phyloP scores from a whole-genome alignment of 2,797 vertebrate species.

The Rhodeus uyekii region DNA sequence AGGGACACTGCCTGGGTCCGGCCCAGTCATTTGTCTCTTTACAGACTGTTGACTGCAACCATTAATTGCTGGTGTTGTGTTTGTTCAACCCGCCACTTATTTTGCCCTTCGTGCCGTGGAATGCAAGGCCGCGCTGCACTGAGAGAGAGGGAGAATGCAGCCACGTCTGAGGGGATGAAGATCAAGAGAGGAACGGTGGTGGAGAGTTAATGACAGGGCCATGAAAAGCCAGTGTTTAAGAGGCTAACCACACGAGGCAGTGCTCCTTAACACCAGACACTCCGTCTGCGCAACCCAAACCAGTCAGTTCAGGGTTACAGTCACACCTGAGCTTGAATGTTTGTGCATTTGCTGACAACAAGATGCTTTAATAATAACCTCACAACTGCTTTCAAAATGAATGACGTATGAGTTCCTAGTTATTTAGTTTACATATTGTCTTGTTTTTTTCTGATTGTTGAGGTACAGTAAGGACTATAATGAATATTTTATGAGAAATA shows the following conservation, averaged over 20 bases:
- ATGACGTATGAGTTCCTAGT: neutral
- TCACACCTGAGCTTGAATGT: slow-evolving; percentile 39
- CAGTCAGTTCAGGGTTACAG: slow-evolving; percentile 38
- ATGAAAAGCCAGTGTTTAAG: slow-evolving; percentile 82
- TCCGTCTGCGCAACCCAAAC: slow-evolving; percentile 53
- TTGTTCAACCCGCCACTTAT: slow-evolving; percentile 65
- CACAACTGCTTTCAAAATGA: neutral
- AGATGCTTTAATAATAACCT: neutral
- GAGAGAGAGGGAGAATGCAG: slow-evolving; percentile 74
- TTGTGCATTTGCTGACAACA: neutral
- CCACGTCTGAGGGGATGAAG: slow-evolving; percentile 48
- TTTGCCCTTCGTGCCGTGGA: slow-evolving; percentile 65
- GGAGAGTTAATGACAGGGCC: slow-evolving; percentile 88
- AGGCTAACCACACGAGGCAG: slow-evolving; percentile 55
- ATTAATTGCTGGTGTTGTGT: slow-evolving; percentile 72
- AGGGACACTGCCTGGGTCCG: slow-evolving; percentile 42
- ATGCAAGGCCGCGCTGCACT: slow-evolving; percentile 78
- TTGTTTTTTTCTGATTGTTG: neutral
- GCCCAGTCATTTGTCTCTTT: slow-evolving; percentile 31
- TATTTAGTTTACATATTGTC: neutral
- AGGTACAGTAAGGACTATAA: neutral
- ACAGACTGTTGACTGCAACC: slow-evolving; percentile 62
- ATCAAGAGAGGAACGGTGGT: slow-evolving; percentile 80
- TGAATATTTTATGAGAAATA: neutral
- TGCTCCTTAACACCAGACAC: slow-evolving; percentile 52